These are phyloP conservation scores for Siphamia tubifer DNA, from an alignment of 2,113 vertebrate species.

Conservation along the genomic window DNA sequence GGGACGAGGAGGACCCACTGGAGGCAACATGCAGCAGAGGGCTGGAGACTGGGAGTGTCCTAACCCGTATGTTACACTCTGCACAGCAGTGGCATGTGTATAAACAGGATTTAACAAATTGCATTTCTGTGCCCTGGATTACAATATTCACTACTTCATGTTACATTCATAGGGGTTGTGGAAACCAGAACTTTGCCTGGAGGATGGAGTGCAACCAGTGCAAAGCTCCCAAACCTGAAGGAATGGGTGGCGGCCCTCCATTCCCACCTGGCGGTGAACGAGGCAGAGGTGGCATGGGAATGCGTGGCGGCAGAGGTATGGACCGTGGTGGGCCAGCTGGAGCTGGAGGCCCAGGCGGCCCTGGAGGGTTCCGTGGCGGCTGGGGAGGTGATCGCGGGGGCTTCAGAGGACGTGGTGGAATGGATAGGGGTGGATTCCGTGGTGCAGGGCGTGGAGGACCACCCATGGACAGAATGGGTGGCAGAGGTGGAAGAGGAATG, in stretches of 20 bases:
- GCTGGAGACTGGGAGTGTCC: slow-evolving; percentile 98
- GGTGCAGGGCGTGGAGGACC: slow-evolving; percentile 83
- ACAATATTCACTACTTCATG: neutral
- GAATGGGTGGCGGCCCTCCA: slow-evolving; percentile 87
- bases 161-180: slow-evolving; percentile 84
- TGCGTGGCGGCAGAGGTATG: slow-evolving; percentile 92
- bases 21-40: slow-evolving; percentile 93
- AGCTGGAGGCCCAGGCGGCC: slow-evolving; percentile 80
- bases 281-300: slow-evolving; percentile 90
- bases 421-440: slow-evolving; percentile 91
- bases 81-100: neutral
- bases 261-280: slow-evolving; percentile 92
- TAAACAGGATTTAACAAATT: too few species aligned
- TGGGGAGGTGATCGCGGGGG: slow-evolving; percentile 91
- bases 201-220: slow-evolving; percentile 99
- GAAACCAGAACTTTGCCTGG: slow-evolving; percentile 99
- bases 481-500: slow-evolving; percentile 89
- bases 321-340: slow-evolving; percentile 85
- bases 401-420: slow-evolving; percentile 87
- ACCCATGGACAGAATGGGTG: slow-evolving; percentile 87
- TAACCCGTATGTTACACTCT: slow-evolving; percentile 86
- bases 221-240: slow-evolving; percentile 96
- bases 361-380: slow-evolving; percentile 90
- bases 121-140: neutral
- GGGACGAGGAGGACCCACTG: slow-evolving; percentile 85